Evolutionary conservation across 2,888 invertebrate genomes (phyloP), one percentile per base, ranked within the genome.

Genomic region (Julus scandinavius): DNA sequence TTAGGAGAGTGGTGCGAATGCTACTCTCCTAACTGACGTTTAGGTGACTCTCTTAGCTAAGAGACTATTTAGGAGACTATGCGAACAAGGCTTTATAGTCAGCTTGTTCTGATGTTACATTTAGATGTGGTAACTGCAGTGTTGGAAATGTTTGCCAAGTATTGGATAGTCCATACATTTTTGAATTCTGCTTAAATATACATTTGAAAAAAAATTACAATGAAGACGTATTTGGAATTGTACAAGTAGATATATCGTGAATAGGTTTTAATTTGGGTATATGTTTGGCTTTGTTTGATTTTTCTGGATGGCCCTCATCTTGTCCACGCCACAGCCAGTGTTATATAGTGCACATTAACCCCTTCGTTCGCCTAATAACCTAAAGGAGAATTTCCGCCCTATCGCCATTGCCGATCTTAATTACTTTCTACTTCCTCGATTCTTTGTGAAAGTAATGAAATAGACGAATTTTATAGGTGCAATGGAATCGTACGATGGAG

Each of bases 321-420:
- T 80, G 80, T 29, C 80, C 80, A 13, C 9, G 29, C 80, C 3
- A 38, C 13, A 38, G 29, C 20, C 72, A 29, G 38, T 80, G 29
- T 13, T 38, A 13, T 38, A 41, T 40, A 41, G 85, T 50, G 85
- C 85, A 2, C 20, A 49, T 49, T 85, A 49, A 85, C 85, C 85
- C 85, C 41, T 85, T 85, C 50, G 85, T 50, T 85, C 50, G n/a
- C 45, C 50, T 85, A 38, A 80, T 80, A 85, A 85, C 85, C 85
- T 85, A 85, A 85, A 85, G 85, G 29, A 85, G 50, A 85, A 85
- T 85, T 85, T 85, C 45, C 85, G 85, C 6, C 50, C 85, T 85
- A 85, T 85, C 85, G 29, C 85, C 50, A 49, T 85, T 85, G 49
- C 45, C 50, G 85, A 85, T 85, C 85, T 85, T 85, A 85, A 85